Base-by-base conservation (phyloP, 2,113 vertebrate species). In the Casuarius casuarius region DNA sequence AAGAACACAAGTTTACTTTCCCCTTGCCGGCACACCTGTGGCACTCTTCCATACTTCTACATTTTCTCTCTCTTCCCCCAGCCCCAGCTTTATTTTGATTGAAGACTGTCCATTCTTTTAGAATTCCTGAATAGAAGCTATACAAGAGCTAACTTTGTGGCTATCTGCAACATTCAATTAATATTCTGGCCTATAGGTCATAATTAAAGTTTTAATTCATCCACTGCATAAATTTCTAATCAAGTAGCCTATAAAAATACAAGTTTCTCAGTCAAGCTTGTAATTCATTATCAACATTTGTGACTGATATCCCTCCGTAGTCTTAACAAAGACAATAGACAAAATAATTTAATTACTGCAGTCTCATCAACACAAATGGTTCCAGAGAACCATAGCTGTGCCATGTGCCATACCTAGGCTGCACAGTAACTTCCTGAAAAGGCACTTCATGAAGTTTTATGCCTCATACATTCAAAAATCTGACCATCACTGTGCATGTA, bases 51-150 rank as follows among this genome's bases (percentile, higher is more conserved):
- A 59, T 19, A 59, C 17, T 6, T 33, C 56, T 33, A 59, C 17
- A 33, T 33, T 19, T 33, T 59, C 31, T 33, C 56, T 59, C 29
- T 59, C 10, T 19, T 10, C 71, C 82, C 35, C 23, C 62, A 83
- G 38, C 38, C 38, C 38, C 38, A 73, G 74, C 48, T 94, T 79
- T 79, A 28, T 48, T 87, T 83, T 76, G 67, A 66, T 58, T 62
- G 90, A 94, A 73, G 90, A 33, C 49, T n/a, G 29, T 17, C 54
- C 40, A 80, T 85, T 96, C 44, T 76, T 93, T 90, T 62, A 95
- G 89, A 82, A 91, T 96, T 94, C 91, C 91, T 91, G 81, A 54
- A 77, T 67, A 87, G 74, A 93, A 96, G 91, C 87, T 84, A 96
- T 83, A 81, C 78, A 91, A 87, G 74, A 85, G 23, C 84, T 94